Percentiles rank a stretch among this genome's conserved stretches.
Evolutionary conservation across 2,888 invertebrate genomes (phyloP).

Genomic region (Himalopsyche tibetana): DNA sequence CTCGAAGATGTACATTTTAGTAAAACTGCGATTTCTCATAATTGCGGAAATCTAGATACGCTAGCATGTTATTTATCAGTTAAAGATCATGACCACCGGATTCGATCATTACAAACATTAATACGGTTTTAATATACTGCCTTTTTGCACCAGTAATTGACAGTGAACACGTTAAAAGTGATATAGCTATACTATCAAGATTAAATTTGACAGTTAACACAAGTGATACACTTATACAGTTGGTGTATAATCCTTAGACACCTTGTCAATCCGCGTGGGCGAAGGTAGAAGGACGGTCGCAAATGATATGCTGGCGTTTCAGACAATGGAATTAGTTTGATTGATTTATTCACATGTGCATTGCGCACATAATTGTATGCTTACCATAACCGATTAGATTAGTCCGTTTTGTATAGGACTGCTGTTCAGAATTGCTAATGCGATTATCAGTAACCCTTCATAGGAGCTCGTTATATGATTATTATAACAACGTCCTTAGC

Average conservation of each 20-base stretch:
- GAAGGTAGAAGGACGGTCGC: background rate
- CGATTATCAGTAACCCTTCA: background rate
- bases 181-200: too few species aligned
- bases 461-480: background rate
- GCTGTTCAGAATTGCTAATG: constrained; percentile 14
- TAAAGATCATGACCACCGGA: too few species aligned
- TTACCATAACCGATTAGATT: constrained; percentile 13
- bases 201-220: too few species aligned
- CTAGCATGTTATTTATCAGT: too few species aligned
- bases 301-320: background rate
- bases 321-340: background rate
- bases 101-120: too few species aligned
- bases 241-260: background rate
- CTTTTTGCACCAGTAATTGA: too few species aligned
- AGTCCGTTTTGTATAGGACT: background rate
- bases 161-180: too few species aligned
- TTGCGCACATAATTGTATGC: background rate
- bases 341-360: constrained; percentile 9
- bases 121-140: too few species aligned
- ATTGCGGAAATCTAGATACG: too few species aligned
- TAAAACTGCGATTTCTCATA: too few species aligned
- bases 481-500: too few species aligned
- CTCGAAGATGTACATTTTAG: too few species aligned
- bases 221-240: background rate
- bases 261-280: constrained; percentile 16